Evolutionary conservation across 2,888 invertebrate species (phyloP).

Genomic region (Ectemnius cavifrons): DNA sequence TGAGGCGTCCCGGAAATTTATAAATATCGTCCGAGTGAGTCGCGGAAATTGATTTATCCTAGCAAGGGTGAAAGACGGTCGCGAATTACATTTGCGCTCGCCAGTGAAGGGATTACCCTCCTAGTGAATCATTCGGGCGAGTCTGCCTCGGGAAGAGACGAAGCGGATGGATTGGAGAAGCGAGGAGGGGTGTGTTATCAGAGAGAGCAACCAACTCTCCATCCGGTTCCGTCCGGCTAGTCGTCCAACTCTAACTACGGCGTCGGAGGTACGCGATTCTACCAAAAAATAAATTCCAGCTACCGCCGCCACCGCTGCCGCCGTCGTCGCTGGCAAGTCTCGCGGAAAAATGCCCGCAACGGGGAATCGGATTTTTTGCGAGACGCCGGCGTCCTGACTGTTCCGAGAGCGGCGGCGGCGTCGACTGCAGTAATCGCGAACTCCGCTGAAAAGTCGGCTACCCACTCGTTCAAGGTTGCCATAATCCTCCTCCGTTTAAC

Average conservation of each 20-base stretch:
- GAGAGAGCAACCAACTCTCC: slow-evolving; percentile 3
- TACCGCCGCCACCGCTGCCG: not conserved
- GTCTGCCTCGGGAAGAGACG: too few relatives aligned
- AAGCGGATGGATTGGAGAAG: not conserved
- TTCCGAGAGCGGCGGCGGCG: not conserved
- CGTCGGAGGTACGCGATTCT: not conserved
- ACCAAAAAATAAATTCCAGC: slow-evolving; percentile 2
- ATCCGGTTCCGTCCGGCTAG: not conserved
- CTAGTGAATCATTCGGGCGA: too few relatives aligned
- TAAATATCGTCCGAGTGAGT: slow-evolving; percentile 41
- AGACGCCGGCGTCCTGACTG: not conserved
- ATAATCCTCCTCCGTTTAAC: slow-evolving; percentile 51
- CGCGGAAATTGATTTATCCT: slow-evolving; percentile 40
- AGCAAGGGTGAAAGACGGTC: not conserved
- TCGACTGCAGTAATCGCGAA: slow-evolving; percentile 19
- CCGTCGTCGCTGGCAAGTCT: not conserved
- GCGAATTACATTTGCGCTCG: not conserved
- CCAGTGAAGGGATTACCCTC: not conserved
- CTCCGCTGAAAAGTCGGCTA: slow-evolving; percentile 40
- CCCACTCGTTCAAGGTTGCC: slow-evolving; percentile 57
- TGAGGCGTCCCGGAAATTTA: slow-evolving; percentile 37
- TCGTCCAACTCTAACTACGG: not conserved
- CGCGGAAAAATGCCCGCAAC: slow-evolving; percentile 7
- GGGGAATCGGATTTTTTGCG: slow-evolving; percentile 5
- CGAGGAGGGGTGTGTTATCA: not conserved